Base-by-base conservation (phyloP, 2,797 vertebrate genomes). In the Arnoldichthys spilopterus region DNA sequence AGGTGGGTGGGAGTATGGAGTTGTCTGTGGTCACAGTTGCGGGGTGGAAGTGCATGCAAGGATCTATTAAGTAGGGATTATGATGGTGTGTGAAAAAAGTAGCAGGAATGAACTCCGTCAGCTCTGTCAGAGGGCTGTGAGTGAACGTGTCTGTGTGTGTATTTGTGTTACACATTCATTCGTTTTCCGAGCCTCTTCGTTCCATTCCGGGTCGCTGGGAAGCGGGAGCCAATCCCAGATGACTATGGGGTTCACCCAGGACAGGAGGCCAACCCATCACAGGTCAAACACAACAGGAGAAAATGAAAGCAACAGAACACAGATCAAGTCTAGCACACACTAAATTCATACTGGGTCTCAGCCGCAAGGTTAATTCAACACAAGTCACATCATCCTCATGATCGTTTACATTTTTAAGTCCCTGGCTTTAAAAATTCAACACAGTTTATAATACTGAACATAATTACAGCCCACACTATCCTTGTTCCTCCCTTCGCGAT, bases 41-140 rank as follows among this genome's bases (percentile, higher is more conserved):
- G 72, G 72, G 58, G 78, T 43, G 56, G 71, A 78, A 40, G 54
- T 18, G 22, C 6, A 20, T 54, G 49, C 32, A 49, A 76, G 63
- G 47, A 77, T 61, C 63, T 58, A 64, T 73, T 69, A 76, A 72
- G 78, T 58, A 74, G 66, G 51, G 75, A 66, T 74, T 80, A 74
- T 64, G 70, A 54, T 54, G 54, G 56, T 49, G 28, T 51, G 63
- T 64, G 56, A 73, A 47, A 77, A 73, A 72, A 77, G 54, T 67
- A 72, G 74, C 73, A 71, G 66, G 72, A 64, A 80, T 56, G 26
- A 64, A 54, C 40, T 73, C 43, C 67, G 28, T 28, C 28, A 40
- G 56, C 51, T 63, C 28, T 72, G 37, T 37, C 47, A 26, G 56
- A 59, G 32, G 76, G 12, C n/a, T 43, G 49, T 30, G 64, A 61